Evolutionary conservation across 1,140 invertebrate species (phyloP), one percentile per base, ranked within the genome.

Genomic region (Plutomurus gul): DNA sequence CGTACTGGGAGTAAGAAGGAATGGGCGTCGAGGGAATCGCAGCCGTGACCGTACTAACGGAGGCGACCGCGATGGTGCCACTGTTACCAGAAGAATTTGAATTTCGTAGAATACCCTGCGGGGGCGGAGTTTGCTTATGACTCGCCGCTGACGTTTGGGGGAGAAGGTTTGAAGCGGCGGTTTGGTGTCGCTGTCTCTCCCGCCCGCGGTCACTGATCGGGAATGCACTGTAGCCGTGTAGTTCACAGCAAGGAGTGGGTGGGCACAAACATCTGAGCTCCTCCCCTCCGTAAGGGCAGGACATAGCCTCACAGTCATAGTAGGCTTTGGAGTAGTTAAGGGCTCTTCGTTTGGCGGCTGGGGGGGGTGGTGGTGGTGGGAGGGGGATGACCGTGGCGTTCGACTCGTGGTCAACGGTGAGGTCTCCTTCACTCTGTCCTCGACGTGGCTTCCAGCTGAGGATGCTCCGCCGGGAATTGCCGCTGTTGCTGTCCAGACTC

Each of bases 141-240:
- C 20, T 36, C 11, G 39, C 18, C 60, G 47, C 47, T 3, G 56
- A 65, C 56, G 27, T 90, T n/a, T n/a, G 88, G 81, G 90, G 90
- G 82, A 89, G 89, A 75, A 88, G 88, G 86, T 91, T 91, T 91
- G 49, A 90, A 89, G 86, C 91, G 92, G 71, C 90, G 89, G 85
- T 13, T n/a, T 43, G 5, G 30, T 30, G 10, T 22, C 76, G 39
- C 20, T 27, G 39, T 13, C 56, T 43, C 39, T 60, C 33, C n/a
- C 60, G 22, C 22, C 39, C 51, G 22, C 49, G 22, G 3, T 76
- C 75, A 18, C 71, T 22, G 6, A 72, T 10, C 7, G 37, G 37
- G 7, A 56, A 18, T 5, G 51, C 13, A 70, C 37, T 27, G 30
- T 43, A 75, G 4, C 78, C 78, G 33, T 79, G 78, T 6, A 79